Conservation (phyloP, 1,140 invertebrate genomes). For the Drosophila nannoptera region DNA sequence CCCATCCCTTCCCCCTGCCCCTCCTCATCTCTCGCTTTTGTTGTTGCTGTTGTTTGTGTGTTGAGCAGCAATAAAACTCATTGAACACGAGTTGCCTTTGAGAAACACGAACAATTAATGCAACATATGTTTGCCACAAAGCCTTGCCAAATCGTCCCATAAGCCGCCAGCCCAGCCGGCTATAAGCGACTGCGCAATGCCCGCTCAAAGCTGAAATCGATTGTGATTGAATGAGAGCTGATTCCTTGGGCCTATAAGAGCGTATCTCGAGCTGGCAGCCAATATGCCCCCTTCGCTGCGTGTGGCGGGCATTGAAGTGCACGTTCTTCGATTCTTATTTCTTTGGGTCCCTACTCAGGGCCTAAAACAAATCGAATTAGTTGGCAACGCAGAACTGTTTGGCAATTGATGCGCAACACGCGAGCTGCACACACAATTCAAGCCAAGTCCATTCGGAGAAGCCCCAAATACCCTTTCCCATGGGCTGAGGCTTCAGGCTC, state of each 20-base stretch:
- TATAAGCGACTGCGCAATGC: neutral
- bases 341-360: slow-evolving; percentile 40
- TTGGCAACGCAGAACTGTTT: slow-evolving; percentile 45
- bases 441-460: neutral
- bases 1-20: neutral
- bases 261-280: too few species aligned
- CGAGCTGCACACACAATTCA: slow-evolving; percentile 32
- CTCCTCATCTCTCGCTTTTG: slow-evolving; percentile 21
- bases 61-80: slow-evolving; percentile 77
- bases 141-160: slow-evolving; percentile 25
- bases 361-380: slow-evolving; percentile 64
- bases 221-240: neutral
- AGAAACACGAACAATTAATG: slow-evolving; percentile 76
- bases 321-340: slow-evolving; percentile 15
- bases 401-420: slow-evolving; percentile 57
- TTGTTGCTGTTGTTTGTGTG: slow-evolving; percentile 68
- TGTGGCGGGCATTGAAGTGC: slow-evolving; percentile 13
- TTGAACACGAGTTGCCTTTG: slow-evolving; percentile 75
- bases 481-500: neutral
- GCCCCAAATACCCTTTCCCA: neutral
- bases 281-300: neutral
- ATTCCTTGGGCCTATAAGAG: neutral
- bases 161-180: neutral
- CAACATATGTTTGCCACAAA: slow-evolving; percentile 69
- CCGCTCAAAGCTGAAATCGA: neutral